Base-by-base conservation (phyloP, 2,888 invertebrate species). In the Oligia strigilis region DNA sequence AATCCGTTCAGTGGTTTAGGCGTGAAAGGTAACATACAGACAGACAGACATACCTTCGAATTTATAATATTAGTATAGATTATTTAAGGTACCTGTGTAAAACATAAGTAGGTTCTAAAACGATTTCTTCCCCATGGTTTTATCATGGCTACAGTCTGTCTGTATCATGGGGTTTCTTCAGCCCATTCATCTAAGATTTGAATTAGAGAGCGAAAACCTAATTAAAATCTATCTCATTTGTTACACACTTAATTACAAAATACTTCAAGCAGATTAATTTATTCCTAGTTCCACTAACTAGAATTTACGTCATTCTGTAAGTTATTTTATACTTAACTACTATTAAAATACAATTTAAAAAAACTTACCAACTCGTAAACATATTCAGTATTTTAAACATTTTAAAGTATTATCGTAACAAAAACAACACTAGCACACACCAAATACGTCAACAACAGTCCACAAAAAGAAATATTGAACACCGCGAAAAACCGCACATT, bases 361-460 rank as follows among this genome's bases (percentile, higher is more conserved):
- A 67, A 49, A 88, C 91, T 92, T 64, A 92, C 92, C 91, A 90
- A 78, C 82, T 87, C 52, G 78, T 75, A 83, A 79, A 87, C 66
- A 79, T 81, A 69, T 78, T 82, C 43, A 60, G 3, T 58, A 65
- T 66, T n/a, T 67, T 83, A 55, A 29, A 67, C 55, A 65, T 66
- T n/a, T 67, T 83, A 55, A 29, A 67, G 52, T 62, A 29, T n/a
- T 67, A 19, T 62, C 14, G 23, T 60, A 13, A 46, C 72, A 65
- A 67, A 58, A 78, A 78, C 75, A 76, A 67, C 89, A 87, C 90
- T 79, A 62, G 46, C 86, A 88, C 87, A 69, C 90, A 90, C 85
- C 2, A 80, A 72, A 69, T 65, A 77, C 46, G 29, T 70, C 71
- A 72, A 8, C 17, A 84, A 82, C 73, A 83, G 67, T 81, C 78